Percentiles rank a stretch among this genome's conserved stretches.
Evolutionary conservation across 2,888 invertebrate genomes (phyloP).

Genomic region (Ennomos quercinarius): DNA sequence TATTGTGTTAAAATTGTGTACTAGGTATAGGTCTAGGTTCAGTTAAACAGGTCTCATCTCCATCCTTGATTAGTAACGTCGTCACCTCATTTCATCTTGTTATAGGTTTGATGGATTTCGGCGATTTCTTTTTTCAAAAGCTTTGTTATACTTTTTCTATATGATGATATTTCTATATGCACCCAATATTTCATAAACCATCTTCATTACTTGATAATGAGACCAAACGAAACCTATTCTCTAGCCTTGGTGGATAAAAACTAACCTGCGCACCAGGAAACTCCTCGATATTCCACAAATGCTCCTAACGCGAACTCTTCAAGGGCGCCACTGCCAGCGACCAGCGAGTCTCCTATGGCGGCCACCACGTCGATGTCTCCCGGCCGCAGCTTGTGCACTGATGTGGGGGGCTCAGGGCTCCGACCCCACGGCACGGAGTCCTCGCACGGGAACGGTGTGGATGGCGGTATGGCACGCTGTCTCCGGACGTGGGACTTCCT

Average conservation of each 20-base stretch:
- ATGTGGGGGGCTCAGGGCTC: conserved; percentile 80
- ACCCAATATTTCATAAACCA: neutral
- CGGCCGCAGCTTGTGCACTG: conserved; percentile 88
- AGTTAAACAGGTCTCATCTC: neutral
- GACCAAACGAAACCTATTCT: too few relatives aligned
- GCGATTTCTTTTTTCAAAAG: conserved; percentile 9
- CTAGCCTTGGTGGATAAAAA: neutral
- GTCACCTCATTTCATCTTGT: neutral
- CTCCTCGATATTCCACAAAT: conserved; percentile 90
- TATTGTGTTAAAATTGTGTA: neutral
- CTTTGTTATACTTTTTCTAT: conserved; percentile 6
- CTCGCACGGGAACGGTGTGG: conserved; percentile 86
- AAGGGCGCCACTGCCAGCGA: conserved; percentile 90
- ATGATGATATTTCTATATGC: neutral
- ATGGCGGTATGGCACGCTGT: conserved; percentile 78
- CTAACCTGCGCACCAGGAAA: conserved; percentile 90
- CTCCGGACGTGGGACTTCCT: conserved; percentile 77
- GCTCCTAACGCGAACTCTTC: conserved; percentile 90
- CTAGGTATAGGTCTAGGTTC: neutral
- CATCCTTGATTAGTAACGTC: neutral
- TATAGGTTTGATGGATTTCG: conserved; percentile 1
- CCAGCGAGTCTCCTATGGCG: conserved; percentile 90
- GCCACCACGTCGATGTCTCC: conserved; percentile 89
- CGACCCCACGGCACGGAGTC: conserved; percentile 70
- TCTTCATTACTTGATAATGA: neutral